Base-by-base conservation (phyloP, 2,888 invertebrate genomes). In the Erebia ligea region DNA sequence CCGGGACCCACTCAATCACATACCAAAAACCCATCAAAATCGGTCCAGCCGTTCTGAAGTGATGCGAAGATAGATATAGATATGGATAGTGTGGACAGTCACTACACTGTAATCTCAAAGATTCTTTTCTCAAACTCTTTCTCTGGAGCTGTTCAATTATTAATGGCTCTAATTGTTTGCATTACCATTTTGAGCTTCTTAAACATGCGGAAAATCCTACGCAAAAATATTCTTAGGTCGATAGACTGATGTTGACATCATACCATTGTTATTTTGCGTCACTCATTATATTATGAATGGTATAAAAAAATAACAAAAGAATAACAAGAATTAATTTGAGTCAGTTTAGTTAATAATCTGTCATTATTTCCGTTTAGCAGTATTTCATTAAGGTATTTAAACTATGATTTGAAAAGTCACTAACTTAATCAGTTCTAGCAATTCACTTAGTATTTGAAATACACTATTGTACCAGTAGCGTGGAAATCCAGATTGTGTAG, bases 191-290 rank as follows among this genome's bases (percentile, higher is more conserved):
- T 40, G 3, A 42, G 17, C 42, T 17, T 42, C 10, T 11, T 59
- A 59, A 15, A 10, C n/a, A 42, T 40, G 40, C 17, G 59, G 59
- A 42, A 59, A 59, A 34, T 42, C 42, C 59, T 59, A 40, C 40
- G 40, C 59, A 40, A 40, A 59, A 10, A 40, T 25, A 10, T 5
- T 59, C 40, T 59, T 10, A 40, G 42, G 59, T 59, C 59, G 59
- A 59, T 59, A 59, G 4, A 59, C 59, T 59, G 34, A 40, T n/a
- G 58, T 59, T 59, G 59, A 62, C 48, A 48, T 62, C 62, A 62
- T 21, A 48, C 21, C 21, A 45, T 48, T 48, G 56, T 57, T 25
- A 21, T 57, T 57, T 57, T 13, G 8, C n/a, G 48, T 48, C 19
- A 45, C 17, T 48, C 21, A 48, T 8, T 15, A 8, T 42, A 17